Conservation (phyloP, 2,888 invertebrate genomes). For the Cosmia trapezina region DNA sequence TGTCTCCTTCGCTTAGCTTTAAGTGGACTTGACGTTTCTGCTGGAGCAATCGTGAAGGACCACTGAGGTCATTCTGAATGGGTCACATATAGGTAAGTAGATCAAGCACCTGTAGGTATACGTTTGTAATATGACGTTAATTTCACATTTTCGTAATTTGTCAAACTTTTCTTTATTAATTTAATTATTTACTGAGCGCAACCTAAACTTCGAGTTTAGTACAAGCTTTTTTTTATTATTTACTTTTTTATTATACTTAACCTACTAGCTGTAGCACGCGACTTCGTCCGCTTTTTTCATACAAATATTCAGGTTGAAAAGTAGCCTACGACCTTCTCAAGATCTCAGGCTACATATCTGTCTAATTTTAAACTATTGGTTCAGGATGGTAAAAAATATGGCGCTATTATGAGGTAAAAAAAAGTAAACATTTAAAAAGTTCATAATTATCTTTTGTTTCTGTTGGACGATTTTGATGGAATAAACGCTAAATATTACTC, state of each 20-base stretch:
- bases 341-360: too few relatives aligned
- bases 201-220: neutral
- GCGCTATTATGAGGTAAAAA: too few relatives aligned
- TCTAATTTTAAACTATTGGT: too few relatives aligned
- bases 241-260: neutral
- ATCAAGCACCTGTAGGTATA: conserved; percentile 3
- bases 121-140: neutral
- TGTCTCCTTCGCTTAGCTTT: conserved; percentile 49
- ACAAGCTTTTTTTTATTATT: neutral
- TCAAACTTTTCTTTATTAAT: neutral
- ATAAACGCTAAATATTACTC: too few relatives aligned
- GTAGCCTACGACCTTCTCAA: too few relatives aligned
- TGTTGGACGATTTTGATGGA: too few relatives aligned
- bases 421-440: too few relatives aligned
- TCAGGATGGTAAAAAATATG: too few relatives aligned
- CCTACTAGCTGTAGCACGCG: too few relatives aligned
- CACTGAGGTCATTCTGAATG: conserved; percentile 27
- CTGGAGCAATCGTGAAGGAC: conserved; percentile 47
- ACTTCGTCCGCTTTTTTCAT: too few relatives aligned
- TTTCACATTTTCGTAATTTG: neutral
- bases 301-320: too few relatives aligned
- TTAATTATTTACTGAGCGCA: neutral
- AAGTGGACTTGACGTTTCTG: conserved; percentile 42
- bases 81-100: conserved; percentile 23
- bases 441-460: too few relatives aligned